Conservation (phyloP, 2,888 invertebrate species). For the Alloscopus bannaensis region DNA sequence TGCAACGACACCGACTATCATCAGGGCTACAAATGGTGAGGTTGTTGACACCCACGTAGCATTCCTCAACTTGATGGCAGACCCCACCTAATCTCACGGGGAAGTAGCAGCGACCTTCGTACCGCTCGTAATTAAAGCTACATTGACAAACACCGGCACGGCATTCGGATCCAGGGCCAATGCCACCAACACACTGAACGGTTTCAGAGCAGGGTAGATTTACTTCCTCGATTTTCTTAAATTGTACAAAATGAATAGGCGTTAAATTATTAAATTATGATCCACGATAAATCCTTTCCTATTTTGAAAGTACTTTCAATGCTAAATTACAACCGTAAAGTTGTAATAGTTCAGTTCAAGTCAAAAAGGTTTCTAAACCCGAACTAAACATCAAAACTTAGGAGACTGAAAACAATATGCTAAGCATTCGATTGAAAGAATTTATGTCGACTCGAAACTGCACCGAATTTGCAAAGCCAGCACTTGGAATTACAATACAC, state of each 20-base stretch:
- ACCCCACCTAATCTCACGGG: constrained; percentile 2
- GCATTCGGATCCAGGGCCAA: constrained; percentile 7
- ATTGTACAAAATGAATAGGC: too few species aligned
- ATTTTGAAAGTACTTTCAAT: not conserved
- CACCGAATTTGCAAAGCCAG: too few species aligned
- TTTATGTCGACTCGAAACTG: too few species aligned
- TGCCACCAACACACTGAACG: constrained; percentile 17
- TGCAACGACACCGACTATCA: constrained; percentile 28
- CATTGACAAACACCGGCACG: constrained; percentile 24
- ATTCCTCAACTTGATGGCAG: constrained; percentile 30
- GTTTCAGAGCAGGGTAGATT: constrained; percentile 6
- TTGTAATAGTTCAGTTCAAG: too few species aligned
- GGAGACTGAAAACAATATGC: too few species aligned
- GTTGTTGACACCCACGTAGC: constrained; percentile 32
- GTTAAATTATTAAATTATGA: too few species aligned
- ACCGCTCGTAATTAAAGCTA: not conserved
- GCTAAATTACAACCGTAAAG: not conserved
- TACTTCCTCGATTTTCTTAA: too few species aligned
- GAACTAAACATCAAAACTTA: too few species aligned
- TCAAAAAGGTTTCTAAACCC: too few species aligned
- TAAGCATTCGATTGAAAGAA: too few species aligned
- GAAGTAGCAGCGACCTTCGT: constrained; percentile 24
- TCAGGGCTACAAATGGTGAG: constrained; percentile 11
- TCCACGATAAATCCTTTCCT: not conserved
- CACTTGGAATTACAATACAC: too few species aligned